These are phyloP conservation scores for Menura novaehollandiae DNA, from an alignment of 2,113 vertebrate genomes.

Conservation along the genomic window DNA sequence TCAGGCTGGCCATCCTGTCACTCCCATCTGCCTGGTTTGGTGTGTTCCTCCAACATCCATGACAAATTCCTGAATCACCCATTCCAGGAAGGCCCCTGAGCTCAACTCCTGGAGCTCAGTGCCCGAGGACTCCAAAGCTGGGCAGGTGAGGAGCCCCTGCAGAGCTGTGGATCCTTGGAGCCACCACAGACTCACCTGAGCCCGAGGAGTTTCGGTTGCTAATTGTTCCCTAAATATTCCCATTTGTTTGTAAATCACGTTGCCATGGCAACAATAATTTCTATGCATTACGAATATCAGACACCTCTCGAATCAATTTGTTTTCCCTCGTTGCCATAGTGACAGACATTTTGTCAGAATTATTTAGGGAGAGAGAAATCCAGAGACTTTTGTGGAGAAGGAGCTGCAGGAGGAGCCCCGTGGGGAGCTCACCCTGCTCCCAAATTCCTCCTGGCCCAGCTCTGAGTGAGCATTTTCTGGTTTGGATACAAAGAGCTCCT, in stretches of 20 bases:
- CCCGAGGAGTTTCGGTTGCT: fast-evolving
- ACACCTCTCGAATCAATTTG: slow-evolving; percentile 34
- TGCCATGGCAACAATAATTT: neutral
- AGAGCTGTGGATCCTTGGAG: neutral
- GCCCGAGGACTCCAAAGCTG: neutral
- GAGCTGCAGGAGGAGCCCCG: neutral
- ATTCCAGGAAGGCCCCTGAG: neutral
- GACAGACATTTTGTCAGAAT: slow-evolving; percentile 40
- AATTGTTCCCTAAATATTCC: neutral
- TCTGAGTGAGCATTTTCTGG: fast-evolving
- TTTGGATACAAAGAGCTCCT: neutral
- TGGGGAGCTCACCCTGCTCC: neutral
- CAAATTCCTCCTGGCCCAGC: neutral
- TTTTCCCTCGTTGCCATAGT: slow-evolving; percentile 24
- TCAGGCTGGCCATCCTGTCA: fast-evolving
- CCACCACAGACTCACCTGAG: neutral
- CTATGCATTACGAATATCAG: neutral
- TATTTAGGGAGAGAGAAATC: neutral
- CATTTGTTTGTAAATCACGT: neutral
- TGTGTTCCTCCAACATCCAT: neutral
- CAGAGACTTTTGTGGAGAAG: neutral
- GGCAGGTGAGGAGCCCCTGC: neutral
- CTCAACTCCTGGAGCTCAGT: neutral
- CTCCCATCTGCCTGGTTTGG: fast-evolving
- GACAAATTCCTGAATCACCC: neutral